These are phyloP conservation scores for Andricus grossulariae DNA, from an alignment of 1,140 invertebrate genomes.

Conservation along the genomic window DNA sequence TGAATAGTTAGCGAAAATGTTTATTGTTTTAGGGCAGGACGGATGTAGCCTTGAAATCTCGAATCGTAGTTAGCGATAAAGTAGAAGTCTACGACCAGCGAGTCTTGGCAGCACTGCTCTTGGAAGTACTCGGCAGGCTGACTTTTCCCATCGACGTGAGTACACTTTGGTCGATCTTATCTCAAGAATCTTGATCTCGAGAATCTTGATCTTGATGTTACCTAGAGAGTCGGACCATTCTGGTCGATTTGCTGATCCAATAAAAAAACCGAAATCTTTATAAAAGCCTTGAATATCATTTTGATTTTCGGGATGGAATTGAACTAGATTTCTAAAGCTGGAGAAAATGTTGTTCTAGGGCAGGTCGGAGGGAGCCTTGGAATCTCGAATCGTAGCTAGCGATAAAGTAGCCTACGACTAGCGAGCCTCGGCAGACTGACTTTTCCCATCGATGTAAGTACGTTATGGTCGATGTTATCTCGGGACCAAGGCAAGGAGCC, in stretches of 20 bases:
- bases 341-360: background rate
- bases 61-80: constrained; percentile 4
- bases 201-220: background rate
- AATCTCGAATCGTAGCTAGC: constrained; percentile 28
- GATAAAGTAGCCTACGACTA: constrained; percentile 12
- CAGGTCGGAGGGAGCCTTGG: background rate
- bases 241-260: no score
- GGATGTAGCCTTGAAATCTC: background rate
- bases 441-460: constrained; percentile 24
- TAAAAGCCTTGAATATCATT: no score
- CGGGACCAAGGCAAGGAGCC: constrained; percentile 30
- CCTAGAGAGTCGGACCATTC: no score
- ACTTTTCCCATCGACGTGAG: constrained; percentile 4
- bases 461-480: constrained; percentile 30
- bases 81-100: background rate
- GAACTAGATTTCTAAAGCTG: background rate
- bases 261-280: no score
- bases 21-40: background rate
- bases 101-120: background rate
- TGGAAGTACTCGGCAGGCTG: no score
- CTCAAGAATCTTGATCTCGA: background rate
- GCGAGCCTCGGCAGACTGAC: constrained; percentile 11
- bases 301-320: no score
- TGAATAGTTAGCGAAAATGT: background rate
- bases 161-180: constrained; percentile 5